These are phyloP conservation scores for Notarius lentiginosus DNA, from an alignment of 2,113 vertebrate genomes.

Conservation along the genomic window DNA sequence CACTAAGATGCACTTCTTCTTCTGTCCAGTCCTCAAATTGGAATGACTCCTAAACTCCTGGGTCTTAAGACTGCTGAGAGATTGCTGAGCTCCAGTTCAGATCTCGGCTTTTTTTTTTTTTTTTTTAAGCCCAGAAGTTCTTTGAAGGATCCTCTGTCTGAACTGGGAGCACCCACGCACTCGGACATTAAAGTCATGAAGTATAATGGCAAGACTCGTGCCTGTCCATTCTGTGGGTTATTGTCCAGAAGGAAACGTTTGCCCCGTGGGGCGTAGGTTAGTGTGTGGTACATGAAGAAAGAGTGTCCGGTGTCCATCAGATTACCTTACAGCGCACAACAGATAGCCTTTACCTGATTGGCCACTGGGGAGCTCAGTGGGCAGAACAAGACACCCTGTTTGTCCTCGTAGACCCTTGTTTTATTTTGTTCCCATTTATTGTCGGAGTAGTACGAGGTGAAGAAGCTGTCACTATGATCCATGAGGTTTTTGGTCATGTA, in stretches of 20 bases:
- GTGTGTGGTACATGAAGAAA: conserved; percentile 16
- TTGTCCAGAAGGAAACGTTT: conserved; percentile 21
- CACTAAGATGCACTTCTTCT: conserved; percentile 14
- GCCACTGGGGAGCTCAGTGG: conserved; percentile 37
- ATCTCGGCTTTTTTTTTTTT: conserved; percentile 7
- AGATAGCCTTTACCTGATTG: conserved; percentile 48
- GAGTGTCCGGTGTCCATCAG: conserved; percentile 47
- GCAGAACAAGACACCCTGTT: conserved; percentile 30
- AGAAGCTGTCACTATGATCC: conserved; percentile 2
- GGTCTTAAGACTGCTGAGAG: neutral
- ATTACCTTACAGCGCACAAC: conserved; percentile 54
- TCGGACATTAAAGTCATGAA: neutral
- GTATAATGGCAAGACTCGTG: neutral
- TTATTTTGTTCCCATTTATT: conserved; percentile 45
- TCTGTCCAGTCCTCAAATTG: neutral
- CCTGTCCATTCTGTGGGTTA: neutral
- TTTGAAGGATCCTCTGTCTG: neutral
- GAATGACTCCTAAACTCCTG: neutral
- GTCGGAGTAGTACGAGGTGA: conserved; percentile 41
- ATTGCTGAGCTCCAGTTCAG: conserved; percentile 15
- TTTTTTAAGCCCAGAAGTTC: neutral
- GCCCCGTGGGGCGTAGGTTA: conserved; percentile 13
- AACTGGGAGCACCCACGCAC: neutral
- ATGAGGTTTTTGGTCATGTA: neutral
- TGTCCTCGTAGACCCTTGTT: conserved; percentile 29